A percentile compares a stretch with the other conserved stretches of the same genome.
phyloP scores from a whole-genome alignment of 2,888 invertebrate species.

The Deroplatys truncata region DNA sequence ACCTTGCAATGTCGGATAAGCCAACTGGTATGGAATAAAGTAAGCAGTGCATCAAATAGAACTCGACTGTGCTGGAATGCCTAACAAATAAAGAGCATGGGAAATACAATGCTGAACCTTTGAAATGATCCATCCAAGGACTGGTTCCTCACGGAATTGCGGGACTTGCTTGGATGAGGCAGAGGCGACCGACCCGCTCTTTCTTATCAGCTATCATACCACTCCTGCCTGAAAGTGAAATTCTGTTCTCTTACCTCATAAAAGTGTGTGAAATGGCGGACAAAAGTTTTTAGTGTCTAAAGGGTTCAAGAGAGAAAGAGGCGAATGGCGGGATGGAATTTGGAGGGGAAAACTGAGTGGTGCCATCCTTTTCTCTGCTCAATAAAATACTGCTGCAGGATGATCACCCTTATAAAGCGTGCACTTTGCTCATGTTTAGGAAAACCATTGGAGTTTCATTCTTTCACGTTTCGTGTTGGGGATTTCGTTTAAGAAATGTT shows the following conservation, averaged over 20 bases:
- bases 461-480: neutral
- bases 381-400: neutral
- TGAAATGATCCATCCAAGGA: neutral
- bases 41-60: too few relatives aligned
- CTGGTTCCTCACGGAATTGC: neutral
- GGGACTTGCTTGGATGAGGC: neutral
- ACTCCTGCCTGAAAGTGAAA: neutral
- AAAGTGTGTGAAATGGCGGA: neutral
- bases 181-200: too few relatives aligned
- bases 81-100: neutral
- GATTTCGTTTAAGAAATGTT: neutral
- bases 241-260: neutral
- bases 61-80: neutral
- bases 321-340: neutral
- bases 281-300: neutral
- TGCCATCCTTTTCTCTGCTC: neutral
- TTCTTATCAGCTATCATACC: neutral
- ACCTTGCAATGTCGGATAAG: too few relatives aligned
- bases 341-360: neutral
- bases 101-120: neutral
- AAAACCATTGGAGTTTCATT: neutral
- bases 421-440: neutral
- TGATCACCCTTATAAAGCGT: neutral
- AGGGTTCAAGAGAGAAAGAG: neutral
- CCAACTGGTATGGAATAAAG: too few relatives aligned